Percentiles rank a stretch among this genome's conserved stretches.
Evolutionary conservation across 2,888 invertebrate genomes (phyloP).

Genomic region (Melipona bicolor): DNA sequence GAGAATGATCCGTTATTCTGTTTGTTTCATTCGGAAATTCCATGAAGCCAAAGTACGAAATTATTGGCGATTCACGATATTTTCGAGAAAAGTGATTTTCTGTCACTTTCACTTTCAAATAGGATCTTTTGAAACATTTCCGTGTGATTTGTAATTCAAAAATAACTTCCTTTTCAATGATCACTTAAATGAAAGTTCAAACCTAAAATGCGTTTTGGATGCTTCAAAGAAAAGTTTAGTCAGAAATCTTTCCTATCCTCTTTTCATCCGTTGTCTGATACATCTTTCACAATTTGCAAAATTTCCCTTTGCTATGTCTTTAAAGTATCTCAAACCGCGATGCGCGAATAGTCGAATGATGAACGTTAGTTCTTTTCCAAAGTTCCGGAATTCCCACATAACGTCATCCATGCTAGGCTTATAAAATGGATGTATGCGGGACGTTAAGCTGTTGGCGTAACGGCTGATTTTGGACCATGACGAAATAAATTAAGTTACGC

Average conservation of each 20-base stretch:
- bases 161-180: not conserved
- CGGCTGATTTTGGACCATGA: conserved; percentile 53
- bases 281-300: not conserved
- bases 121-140: not conserved
- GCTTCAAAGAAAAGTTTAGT: conserved; percentile 41
- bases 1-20: conserved; percentile 18
- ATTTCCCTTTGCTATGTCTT: not conserved
- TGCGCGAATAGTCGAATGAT: not conserved
- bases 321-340: not conserved
- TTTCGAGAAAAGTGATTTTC: not conserved
- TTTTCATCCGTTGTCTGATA: not conserved
- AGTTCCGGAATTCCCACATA: conserved; percentile 71
- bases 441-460: conserved; percentile 45
- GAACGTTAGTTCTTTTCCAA: conserved; percentile 49
- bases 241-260: conserved; percentile 29
- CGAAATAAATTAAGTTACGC: conserved; percentile 36
- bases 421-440: not conserved
- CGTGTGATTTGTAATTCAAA: not conserved
- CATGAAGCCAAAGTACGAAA: conserved; percentile 20
- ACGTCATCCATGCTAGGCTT: conserved; percentile 63
- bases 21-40: conserved; percentile 47
- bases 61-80: not conserved
- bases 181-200: not conserved
- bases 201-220: not conserved
- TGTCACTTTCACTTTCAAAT: not conserved